Conservation (phyloP, 2,113 vertebrate genomes). For the Etheostoma spectabile region DNA sequence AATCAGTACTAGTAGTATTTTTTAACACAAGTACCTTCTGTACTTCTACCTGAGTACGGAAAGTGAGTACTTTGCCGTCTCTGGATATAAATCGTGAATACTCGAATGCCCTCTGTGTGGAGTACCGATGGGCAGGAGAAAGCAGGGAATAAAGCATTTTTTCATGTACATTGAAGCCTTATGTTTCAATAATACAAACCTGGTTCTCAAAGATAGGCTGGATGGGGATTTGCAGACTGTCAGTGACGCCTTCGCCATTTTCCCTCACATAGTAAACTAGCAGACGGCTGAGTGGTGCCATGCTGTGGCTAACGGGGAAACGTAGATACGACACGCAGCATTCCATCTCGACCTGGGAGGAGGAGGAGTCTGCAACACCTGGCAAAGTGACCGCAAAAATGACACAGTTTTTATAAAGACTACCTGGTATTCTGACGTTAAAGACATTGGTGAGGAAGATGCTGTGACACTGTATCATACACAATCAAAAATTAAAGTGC, state of each 20-base stretch:
- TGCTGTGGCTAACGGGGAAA: slow-evolving; percentile 83
- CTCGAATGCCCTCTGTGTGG: background rate
- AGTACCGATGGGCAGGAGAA: background rate
- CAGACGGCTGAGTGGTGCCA: slow-evolving; percentile 89
- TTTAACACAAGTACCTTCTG: too few relatives aligned
- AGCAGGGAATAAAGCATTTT: background rate
- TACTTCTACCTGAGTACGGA: too few relatives aligned
- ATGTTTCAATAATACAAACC: slow-evolving; percentile 72
- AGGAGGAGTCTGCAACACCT: slow-evolving; percentile 73
- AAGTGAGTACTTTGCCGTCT: too few relatives aligned
- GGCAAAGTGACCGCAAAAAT: slow-evolving; percentile 8
- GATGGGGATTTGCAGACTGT: slow-evolving; percentile 90
- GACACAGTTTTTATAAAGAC: slow-evolving; percentile 2
- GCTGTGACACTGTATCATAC: background rate
- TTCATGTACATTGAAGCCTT: background rate
- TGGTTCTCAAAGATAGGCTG: slow-evolving; percentile 89
- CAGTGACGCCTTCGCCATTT: slow-evolving; percentile 91
- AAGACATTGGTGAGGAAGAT: background rate
- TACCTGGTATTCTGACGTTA: background rate
- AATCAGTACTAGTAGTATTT: too few relatives aligned
- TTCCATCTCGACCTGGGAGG: slow-evolving; percentile 82
- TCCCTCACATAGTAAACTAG: slow-evolving; percentile 91
- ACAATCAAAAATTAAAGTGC: background rate
- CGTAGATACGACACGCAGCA: slow-evolving; percentile 87
- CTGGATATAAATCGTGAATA: background rate